Percentiles rank a stretch among this genome's conserved stretches.
Evolutionary conservation across 2,113 vertebrate genomes (phyloP).

Genomic region (Lycaon pictus): DNA sequence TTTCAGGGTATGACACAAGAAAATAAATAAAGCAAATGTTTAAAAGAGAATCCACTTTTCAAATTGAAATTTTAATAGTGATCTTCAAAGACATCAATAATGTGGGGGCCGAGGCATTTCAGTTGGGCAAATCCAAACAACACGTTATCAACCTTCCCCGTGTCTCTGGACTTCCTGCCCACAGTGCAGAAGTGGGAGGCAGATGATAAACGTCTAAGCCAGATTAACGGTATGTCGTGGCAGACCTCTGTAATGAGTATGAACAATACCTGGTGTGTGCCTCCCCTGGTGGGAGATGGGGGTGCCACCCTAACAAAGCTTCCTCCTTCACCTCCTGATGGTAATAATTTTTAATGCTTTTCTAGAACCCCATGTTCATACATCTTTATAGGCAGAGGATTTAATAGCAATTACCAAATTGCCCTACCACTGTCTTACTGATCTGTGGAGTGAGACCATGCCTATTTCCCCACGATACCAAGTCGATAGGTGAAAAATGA

Average conservation of each 20-base stretch:
- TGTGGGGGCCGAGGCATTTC: background rate
- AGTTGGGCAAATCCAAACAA: background rate
- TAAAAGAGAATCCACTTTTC: constrained; percentile 6
- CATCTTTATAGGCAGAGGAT: background rate
- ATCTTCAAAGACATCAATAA: background rate
- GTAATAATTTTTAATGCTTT: background rate
- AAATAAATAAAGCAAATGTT: constrained; percentile 26
- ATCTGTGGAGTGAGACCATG: background rate
- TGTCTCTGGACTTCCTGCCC: background rate
- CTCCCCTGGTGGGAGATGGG: accelerated
- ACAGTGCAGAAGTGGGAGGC: background rate
- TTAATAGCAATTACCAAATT: background rate
- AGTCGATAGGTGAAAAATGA: background rate
- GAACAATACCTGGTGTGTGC: background rate
- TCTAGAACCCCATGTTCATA: background rate
- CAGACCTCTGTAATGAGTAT: background rate
- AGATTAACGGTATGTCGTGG: background rate
- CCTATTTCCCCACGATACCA: background rate
- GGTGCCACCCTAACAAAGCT: background rate
- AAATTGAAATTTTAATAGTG: background rate
- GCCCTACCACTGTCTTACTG: background rate
- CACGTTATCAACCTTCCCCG: background rate
- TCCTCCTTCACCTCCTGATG: background rate
- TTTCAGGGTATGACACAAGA: background rate
- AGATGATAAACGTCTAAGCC: background rate